A percentile compares a stretch with the other conserved stretches of the same genome.
These are phyloP conservation scores for Andrena trimmerana DNA, from an alignment of 2,888 invertebrate genomes.

Conservation along the genomic window DNA sequence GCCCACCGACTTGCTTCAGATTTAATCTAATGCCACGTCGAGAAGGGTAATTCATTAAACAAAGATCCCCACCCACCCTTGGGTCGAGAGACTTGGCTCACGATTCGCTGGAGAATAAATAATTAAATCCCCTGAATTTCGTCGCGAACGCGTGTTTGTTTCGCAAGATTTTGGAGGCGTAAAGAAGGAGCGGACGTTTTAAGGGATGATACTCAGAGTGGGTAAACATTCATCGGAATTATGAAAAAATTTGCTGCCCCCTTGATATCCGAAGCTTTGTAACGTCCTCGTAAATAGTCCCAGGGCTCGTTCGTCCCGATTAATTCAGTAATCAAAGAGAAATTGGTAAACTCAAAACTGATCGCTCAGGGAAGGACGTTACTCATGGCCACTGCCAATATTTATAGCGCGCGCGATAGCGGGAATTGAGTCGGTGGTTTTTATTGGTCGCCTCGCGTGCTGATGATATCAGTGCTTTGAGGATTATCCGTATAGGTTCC, in stretches of 20 bases:
- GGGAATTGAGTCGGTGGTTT: slow-evolving; percentile 39
- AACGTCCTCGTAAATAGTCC: too few species aligned
- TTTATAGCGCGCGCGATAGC: slow-evolving; percentile 51
- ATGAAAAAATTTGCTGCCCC: too few species aligned
- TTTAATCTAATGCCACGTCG: slow-evolving; percentile 78
- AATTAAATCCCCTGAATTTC: slow-evolving; percentile 76
- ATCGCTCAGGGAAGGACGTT: slow-evolving; percentile 22
- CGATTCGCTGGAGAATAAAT: slow-evolving; percentile 73
- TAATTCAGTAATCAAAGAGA: too few species aligned
- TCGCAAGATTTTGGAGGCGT: too few species aligned
- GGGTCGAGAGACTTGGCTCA: slow-evolving; percentile 27
- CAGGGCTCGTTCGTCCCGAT: too few species aligned
- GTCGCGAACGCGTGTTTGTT: too few species aligned
- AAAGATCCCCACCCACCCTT: slow-evolving; percentile 68
- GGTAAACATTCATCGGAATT: too few species aligned
- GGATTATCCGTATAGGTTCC: slow-evolving; percentile 61
- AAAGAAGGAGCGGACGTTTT: too few species aligned
- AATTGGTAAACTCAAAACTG: background rate
- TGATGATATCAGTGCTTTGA: slow-evolving; percentile 54
- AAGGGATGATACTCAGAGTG: too few species aligned
- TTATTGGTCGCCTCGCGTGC: slow-evolving; percentile 44
- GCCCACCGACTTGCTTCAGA: slow-evolving; percentile 73
- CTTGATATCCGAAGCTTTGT: too few species aligned
- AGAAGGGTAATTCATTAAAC: slow-evolving; percentile 78
- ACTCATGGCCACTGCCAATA: slow-evolving; percentile 33